A percentile compares a stretch with the other conserved stretches of the same genome.
Conservation (phyloP, 2,113 vertebrate genomes). For the Gnathonemus echidnorhynchus region DNA sequence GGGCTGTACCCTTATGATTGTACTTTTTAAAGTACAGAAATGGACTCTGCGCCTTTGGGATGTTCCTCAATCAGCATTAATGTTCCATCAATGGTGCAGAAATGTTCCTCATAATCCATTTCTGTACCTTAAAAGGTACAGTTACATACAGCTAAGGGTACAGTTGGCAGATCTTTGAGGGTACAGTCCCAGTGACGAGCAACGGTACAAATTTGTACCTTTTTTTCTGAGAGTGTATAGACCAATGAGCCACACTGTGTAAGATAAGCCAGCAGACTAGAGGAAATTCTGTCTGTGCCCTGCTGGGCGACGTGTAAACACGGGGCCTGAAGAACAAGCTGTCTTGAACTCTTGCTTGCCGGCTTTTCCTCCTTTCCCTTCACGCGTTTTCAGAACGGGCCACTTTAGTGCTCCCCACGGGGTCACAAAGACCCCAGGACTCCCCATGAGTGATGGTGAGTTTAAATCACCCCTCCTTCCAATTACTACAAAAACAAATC, state of each 20-base stretch:
- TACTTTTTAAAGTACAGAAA: too few species aligned
- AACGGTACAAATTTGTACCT: too few species aligned
- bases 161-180: too few species aligned
- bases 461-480: not conserved
- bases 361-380: not conserved
- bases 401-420: not conserved
- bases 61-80: too few species aligned
- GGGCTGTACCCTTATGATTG: too few species aligned
- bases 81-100: too few species aligned
- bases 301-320: not conserved
- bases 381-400: not conserved
- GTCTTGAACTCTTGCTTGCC: not conserved
- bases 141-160: too few species aligned
- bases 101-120: too few species aligned
- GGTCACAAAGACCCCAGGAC: not conserved
- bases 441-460: not conserved
- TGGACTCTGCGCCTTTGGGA: too few species aligned
- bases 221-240: not conserved
- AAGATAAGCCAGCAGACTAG: not conserved
- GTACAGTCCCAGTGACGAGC: too few species aligned
- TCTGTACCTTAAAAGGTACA: too few species aligned
- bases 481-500: not conserved
- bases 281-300: not conserved
- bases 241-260: conserved; percentile 4
- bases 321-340: not conserved